Base-by-base conservation (phyloP, 2,888 invertebrate genomes). In the Hydropsyche betteni region DNA sequence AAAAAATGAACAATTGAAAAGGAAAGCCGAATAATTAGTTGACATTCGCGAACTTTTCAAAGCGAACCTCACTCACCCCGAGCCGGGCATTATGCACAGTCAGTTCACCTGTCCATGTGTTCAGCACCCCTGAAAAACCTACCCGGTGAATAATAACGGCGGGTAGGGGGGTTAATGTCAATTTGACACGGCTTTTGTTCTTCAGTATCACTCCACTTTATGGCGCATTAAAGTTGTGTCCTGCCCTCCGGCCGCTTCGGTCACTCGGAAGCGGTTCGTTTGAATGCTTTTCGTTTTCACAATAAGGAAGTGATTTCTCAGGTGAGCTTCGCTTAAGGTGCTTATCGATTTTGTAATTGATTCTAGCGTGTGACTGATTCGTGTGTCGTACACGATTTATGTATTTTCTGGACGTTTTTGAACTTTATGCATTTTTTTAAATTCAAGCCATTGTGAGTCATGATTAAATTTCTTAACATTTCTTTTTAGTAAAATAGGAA, bases 131-230 rank as follows among this genome's bases (percentile, higher is more conserved):
- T 69, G 64, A 64, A 24, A 24, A 34, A 36, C 8, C 10, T 10
- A 44, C 6, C 34, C 50, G 5, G 16, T 50, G 52, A 2, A 24
- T 24, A 24, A 16, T 24, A 33, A 33, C 12, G 24, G 50, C 8
- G n/a, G 7, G 69, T 50, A 12, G 74, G 76, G 79, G 77, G 77
- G 79, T 76, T 79, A 79, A 79, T 79, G 76, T 76, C 77, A 76
- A 78, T 78, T 79, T 76, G 79, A 79, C 79, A 79, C 78, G 79
- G 76, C 77, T 78, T 76, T 79, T 79, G 79, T 79, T 79, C 77
- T 79, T 75, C 74, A 79, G 75, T 78, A 78, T 76, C 79, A 79
- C 76, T 77, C 61, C 76, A 68, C 76, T 77, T 75, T 79, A 78
- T 79, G 77, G 77, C 74, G 73, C 76, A 79, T 75, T 77, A 77